Percentiles rank a stretch among this genome's conserved stretches.
Evolutionary conservation across 2,888 invertebrate genomes (phyloP).

Genomic region (Abrostola tripartita): DNA sequence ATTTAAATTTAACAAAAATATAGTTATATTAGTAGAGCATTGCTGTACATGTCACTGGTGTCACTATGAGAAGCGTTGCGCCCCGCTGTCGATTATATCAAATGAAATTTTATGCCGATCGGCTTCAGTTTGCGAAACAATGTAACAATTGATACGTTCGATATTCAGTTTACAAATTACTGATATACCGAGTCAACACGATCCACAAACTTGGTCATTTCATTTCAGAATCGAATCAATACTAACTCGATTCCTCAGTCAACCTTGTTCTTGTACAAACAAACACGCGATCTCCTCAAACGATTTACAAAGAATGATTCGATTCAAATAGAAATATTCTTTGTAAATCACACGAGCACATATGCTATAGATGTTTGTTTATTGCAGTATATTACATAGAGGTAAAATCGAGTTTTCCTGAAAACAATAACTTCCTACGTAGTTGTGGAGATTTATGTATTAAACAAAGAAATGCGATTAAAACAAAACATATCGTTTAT

Average conservation of each 20-base stretch:
- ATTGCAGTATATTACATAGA: background rate
- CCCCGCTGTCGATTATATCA: constrained; percentile 1
- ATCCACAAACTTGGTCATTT: constrained; percentile 17
- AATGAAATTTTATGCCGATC: constrained; percentile 31
- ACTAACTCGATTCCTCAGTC: background rate
- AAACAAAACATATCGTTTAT: constrained; percentile 10
- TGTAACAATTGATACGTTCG: constrained; percentile 30
- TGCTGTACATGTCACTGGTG: background rate
- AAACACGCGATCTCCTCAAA: constrained; percentile 13
- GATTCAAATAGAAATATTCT: constrained; percentile 20
- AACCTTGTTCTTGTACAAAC: constrained; percentile 14
- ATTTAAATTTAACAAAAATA: too few relatives aligned
- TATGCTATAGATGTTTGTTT: background rate
- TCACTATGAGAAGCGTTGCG: background rate
- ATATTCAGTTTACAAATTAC: constrained; percentile 51
- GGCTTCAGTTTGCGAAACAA: constrained; percentile 40
- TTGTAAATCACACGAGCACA: constrained; percentile 18
- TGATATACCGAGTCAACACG: constrained; percentile 37
- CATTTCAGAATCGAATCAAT: constrained; percentile 22
- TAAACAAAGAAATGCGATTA: constrained; percentile 18
- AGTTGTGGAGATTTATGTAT: constrained; percentile 15
- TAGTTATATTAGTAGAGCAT: background rate
- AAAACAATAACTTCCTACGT: constrained; percentile 22
- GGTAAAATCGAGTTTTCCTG: constrained; percentile 14
- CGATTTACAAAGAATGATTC: too few relatives aligned